Evolutionary conservation across 2,113 vertebrate genomes (phyloP), one percentile per base, ranked within the genome.

Genomic region (Alaudala cheleensis): DNA sequence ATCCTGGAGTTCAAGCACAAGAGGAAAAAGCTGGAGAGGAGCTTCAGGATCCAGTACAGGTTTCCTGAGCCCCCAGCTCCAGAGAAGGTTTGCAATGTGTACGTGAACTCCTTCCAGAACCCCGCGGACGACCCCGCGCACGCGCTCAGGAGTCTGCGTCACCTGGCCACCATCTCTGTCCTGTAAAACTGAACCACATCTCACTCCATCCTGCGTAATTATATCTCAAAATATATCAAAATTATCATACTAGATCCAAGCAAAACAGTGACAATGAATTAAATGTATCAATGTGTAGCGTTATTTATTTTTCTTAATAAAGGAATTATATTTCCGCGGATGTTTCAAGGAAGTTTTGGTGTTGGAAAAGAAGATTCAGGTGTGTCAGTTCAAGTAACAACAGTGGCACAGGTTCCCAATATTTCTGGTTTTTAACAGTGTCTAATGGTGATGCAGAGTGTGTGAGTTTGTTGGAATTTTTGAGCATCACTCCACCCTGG

Each of bases 1-100:
- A 98, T 98, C 88, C 83, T 98, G 96, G 98, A 98, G 96, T 99
- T 99, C 97, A 99, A 99, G 97, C 98, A 99, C 98, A 99, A 98
- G 96, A 98, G 98, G 44, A 97, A 98, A 95, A 99, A 95, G 86
- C 97, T 99, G 86, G 98, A 98, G 96, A 98, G 98, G 97, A 99
- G 97, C 96, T 97, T 99, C 94, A 98, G 98, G 96, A 98, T 98
- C 86, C 98, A 98, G 53, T 98, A 98, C 96, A 98, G 97, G 94
- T 96, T 98, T 67, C 90, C 98, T 89, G 98, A 98, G 45, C 86
- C 97, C 73, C 96, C 98, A 80, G 97, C 97, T 47, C 98, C 98
- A 14, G 98, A 98, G 91, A 98, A 99, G 81, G 97, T 98, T 62
- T 99, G 98, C 98, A 98, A 98, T 92, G 98, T 99, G 96, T 99